phyloP scores from a whole-genome alignment of 2,888 invertebrate species.

The Athrips mouffetella region DNA sequence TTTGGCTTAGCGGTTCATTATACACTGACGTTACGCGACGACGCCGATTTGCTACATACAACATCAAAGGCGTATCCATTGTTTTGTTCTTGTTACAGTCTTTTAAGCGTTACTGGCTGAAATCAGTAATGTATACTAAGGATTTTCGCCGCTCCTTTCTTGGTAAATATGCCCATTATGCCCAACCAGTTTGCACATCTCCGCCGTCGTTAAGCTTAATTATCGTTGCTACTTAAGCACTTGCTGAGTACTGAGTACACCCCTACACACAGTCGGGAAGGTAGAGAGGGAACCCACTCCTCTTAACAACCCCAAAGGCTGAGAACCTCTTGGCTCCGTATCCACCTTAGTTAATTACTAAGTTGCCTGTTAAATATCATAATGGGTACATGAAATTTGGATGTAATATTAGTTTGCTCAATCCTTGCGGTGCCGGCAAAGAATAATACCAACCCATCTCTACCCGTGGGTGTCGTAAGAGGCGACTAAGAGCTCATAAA shows the following conservation, averaged over 20 bases:
- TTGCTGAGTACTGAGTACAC: conserved; percentile 34
- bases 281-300: conserved; percentile 1
- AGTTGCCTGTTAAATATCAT: conserved; percentile 2
- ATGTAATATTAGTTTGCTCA: background rate
- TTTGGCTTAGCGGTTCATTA: conserved; percentile 28
- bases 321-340: conserved; percentile 3
- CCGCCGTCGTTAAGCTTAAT: conserved; percentile 64
- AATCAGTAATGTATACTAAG: background rate
- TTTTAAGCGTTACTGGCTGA: background rate
- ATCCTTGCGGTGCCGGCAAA: too few species aligned
- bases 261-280: conserved; percentile 32
- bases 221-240: conserved; percentile 61
- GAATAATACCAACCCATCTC: too few species aligned
- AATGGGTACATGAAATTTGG: background rate
- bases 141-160: background rate
- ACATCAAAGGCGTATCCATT: background rate
- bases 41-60: background rate
- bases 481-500: too few species aligned
- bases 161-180: background rate
- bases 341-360: conserved; percentile 10
- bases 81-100: background rate
- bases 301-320: conserved; percentile 6
- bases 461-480: too few species aligned
- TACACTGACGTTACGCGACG: background rate
- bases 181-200: conserved; percentile 66